Percentiles rank a stretch among this genome's conserved stretches.
Conservation (phyloP, 2,888 invertebrate genomes). For the Drosophila flavopinicola region DNA sequence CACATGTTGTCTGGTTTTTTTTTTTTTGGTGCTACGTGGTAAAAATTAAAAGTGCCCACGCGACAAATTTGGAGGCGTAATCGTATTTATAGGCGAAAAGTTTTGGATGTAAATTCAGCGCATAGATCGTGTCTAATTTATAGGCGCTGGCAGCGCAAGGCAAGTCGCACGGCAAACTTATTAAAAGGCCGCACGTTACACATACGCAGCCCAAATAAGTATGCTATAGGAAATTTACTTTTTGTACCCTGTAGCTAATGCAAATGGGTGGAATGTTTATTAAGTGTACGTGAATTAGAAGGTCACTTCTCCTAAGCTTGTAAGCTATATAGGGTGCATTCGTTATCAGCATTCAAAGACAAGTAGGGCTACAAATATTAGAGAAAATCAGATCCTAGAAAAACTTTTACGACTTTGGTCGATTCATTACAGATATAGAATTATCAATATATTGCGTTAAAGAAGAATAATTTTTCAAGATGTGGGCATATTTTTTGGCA, state of each 20-base stretch:
- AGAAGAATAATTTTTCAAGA: no score
- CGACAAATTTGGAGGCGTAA: constrained; percentile 4
- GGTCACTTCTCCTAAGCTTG: no score
- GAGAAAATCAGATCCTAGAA: no score
- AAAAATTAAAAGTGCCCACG: constrained; percentile 66
- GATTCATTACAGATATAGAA: no score
- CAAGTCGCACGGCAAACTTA: constrained; percentile 38
- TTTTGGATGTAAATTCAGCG: constrained; percentile 28
- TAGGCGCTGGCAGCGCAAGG: constrained; percentile 19
- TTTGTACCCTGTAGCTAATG: neutral
- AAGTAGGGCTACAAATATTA: no score
- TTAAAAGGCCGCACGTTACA: constrained; percentile 14
- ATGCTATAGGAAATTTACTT: constrained; percentile 47
- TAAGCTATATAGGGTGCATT: no score
- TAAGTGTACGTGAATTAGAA: no score
- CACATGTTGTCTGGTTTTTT: constrained; percentile 50
- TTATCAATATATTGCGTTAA: no score
- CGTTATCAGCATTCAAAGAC: no score
- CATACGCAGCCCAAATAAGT: constrained; percentile 54
- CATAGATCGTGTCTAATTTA: constrained; percentile 62
- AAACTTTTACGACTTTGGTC: no score
- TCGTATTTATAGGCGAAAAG: constrained; percentile 8
- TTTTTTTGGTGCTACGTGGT: constrained; percentile 58
- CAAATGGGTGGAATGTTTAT: constrained; percentile 1
- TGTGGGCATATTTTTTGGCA: no score